Evolutionary conservation across 2,888 invertebrate genomes (phyloP), one percentile per base, ranked within the genome.

Genomic region (Neoitamus cyanurus): DNA sequence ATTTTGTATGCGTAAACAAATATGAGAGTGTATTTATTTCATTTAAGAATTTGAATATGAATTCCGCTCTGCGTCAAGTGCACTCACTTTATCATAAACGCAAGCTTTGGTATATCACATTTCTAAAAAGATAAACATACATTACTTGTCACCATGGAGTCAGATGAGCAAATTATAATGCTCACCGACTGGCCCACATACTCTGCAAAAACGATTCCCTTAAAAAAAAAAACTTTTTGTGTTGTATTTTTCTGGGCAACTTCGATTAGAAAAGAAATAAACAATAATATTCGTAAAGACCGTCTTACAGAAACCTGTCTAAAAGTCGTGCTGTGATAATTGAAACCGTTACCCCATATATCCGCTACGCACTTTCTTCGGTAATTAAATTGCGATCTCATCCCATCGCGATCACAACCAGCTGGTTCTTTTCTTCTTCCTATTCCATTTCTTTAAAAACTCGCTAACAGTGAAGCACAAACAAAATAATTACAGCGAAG

Each of bases 401-500:
- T 58, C 15, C 6, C 58, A 58, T 58, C 15, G 58, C 58, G 20
- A 58, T 58, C 58, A 25, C 9, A 15, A 4, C 11, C 58, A 58
- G 6, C 3, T 58, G 58, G 20, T 58, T 20, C 15, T 48, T 20
- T 25, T 58, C 7, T 58, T 7, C 2, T 20, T 25, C 25, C 58
- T 58, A 58, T 58, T 58, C 58, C 7, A 20, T 9, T 58, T 58
- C 58, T 58, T 58, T 58, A 58, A 58, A 58, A 58, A 58, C 25
- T 58, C 20, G 25, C 7, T 58, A 58, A 58, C 58, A 58, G 36
- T 36, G 73, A 73, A 73, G 20, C 36, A 31, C 31, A 73, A 73
- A 73, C 73, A 73, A 58, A 58, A 73, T 36, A 34, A 73, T 73
- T 73, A 34, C 73, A 31, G 31, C 36, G 34, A 20, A 73, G 36